A percentile compares a stretch with the other conserved stretches of the same genome.
These are phyloP conservation scores for Pachydiplax longipennis DNA, from an alignment of 2,888 invertebrate genomes.

Conservation along the genomic window DNA sequence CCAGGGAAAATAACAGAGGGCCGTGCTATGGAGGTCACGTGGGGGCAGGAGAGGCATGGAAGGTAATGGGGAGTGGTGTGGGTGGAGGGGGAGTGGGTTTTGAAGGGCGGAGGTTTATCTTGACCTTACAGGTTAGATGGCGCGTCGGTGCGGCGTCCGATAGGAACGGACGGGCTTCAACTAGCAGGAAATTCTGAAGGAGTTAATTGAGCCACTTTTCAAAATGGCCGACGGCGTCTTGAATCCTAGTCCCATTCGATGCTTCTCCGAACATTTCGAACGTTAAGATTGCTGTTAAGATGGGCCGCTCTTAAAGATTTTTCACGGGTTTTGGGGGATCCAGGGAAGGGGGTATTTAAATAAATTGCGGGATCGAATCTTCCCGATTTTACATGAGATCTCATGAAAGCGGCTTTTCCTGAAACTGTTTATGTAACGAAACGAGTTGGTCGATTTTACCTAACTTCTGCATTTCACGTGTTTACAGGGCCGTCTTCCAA, in stretches of 20 bases:
- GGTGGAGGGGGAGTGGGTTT: slow-evolving; percentile 46
- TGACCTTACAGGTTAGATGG: slow-evolving; percentile 33
- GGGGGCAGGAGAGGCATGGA: slow-evolving; percentile 5
- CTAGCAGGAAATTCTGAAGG: slow-evolving; percentile 29
- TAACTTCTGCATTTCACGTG: no score
- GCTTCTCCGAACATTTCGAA: background rate
- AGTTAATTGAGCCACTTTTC: slow-evolving; percentile 44
- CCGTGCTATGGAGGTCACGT: slow-evolving; percentile 49
- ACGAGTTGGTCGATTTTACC: no score
- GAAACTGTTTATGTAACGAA: no score
- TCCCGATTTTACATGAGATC: no score
- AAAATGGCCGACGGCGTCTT: slow-evolving; percentile 10
- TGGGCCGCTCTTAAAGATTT: background rate
- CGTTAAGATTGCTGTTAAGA: background rate
- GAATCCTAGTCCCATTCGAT: background rate
- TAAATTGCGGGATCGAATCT: no score
- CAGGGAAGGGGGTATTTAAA: no score
- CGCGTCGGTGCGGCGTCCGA: background rate
- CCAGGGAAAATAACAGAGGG: slow-evolving; percentile 60
- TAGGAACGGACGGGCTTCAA: background rate
- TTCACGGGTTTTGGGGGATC: background rate
- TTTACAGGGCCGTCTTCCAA: no score
- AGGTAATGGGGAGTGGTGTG: slow-evolving; percentile 46
- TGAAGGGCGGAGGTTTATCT: slow-evolving; percentile 34
- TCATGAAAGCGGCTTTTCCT: no score